A percentile compares a stretch with the other conserved stretches of the same genome.
These are phyloP conservation scores for Drosophila subsilvestris DNA, from an alignment of 2,888 invertebrate genomes.

Conservation along the genomic window DNA sequence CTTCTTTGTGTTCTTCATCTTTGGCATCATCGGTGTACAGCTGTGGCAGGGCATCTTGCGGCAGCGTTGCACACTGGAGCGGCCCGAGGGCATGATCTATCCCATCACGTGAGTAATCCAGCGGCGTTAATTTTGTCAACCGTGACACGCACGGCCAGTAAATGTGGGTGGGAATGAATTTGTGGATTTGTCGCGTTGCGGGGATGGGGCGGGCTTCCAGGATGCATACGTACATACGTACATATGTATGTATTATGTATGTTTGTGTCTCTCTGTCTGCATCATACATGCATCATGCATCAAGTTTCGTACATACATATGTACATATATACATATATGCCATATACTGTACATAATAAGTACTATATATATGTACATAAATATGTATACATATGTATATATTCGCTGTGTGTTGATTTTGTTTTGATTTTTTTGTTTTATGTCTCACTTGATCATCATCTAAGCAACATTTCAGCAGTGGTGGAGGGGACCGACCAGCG, in stretches of 20 bases:
- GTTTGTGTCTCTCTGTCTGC: conserved; percentile 59
- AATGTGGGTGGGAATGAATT: too few species aligned
- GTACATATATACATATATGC: conserved; percentile 24
- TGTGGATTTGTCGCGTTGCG: neutral
- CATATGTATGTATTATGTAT: too few species aligned
- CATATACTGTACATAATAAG: too few species aligned
- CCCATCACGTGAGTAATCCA: conserved; percentile 90
- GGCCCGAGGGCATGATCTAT: conserved; percentile 88
- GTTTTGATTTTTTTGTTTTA: conserved; percentile 13
- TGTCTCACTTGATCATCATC: neutral
- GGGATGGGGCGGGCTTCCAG: neutral
- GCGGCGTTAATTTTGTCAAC: too few species aligned
- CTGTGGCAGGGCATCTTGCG: conserved; percentile 99
- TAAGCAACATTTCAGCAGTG: conserved; percentile 1
- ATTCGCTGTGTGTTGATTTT: conserved; percentile 20
- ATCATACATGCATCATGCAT: conserved; percentile 48
- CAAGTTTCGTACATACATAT: conserved; percentile 37
- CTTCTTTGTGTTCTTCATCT: conserved; percentile 99
- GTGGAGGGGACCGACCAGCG: too few species aligned
- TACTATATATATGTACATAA: too few species aligned
- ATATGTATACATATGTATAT: conserved; percentile 31
- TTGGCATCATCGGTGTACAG: conserved; percentile 99
- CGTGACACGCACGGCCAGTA: too few species aligned
- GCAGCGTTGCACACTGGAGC: conserved; percentile 94
- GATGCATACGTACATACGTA: conserved; percentile 2